Percentiles rank a stretch among this genome's conserved stretches.
Conservation (phyloP, 1,140 invertebrate genomes). For the Penaeus indicus region DNA sequence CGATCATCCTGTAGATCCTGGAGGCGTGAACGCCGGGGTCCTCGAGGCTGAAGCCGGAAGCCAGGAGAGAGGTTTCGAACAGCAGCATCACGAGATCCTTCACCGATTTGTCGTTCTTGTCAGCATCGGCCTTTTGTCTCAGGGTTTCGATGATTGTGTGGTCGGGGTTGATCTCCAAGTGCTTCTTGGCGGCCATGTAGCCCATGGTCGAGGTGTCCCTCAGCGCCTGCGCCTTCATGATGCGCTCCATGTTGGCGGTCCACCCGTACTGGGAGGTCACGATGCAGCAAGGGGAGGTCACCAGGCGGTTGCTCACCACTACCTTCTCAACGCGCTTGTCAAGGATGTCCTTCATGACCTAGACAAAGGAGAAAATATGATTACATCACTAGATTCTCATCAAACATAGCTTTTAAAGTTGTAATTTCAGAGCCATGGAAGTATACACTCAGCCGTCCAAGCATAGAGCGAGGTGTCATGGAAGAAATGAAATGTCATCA, state of each 20-base stretch:
- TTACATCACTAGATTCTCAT: no score
- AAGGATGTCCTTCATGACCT: conserved; percentile 92
- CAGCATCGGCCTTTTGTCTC: conserved; percentile 89
- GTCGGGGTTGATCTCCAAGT: conserved; percentile 97
- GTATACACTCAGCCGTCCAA: no score
- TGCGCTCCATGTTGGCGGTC: conserved; percentile 99
- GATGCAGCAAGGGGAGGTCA: conserved; percentile 97
- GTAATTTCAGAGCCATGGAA: no score
- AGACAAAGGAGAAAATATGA: not conserved
- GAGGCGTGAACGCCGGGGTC: conserved; percentile 78
- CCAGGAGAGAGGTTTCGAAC: conserved; percentile 90
- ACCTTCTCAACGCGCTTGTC: conserved; percentile 98
- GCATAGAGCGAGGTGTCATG: no score
- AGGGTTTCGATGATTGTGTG: conserved; percentile 93
- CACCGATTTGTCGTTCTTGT: conserved; percentile 97
- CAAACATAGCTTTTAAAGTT: no score
- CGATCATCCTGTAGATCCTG: conserved; percentile 88
- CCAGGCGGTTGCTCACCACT: conserved; percentile 91
- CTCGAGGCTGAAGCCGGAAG: conserved; percentile 91
- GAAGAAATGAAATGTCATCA: conserved; percentile 68
- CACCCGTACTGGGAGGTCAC: conserved; percentile 98
- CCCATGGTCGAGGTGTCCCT: conserved; percentile 96
- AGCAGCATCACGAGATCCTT: conserved; percentile 92
- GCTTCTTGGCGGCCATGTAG: conserved; percentile 97
- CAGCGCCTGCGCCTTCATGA: conserved; percentile 98